These are phyloP conservation scores for Salvelinus fontinalis DNA, from an alignment of 2,113 vertebrate genomes.

Conservation along the genomic window DNA sequence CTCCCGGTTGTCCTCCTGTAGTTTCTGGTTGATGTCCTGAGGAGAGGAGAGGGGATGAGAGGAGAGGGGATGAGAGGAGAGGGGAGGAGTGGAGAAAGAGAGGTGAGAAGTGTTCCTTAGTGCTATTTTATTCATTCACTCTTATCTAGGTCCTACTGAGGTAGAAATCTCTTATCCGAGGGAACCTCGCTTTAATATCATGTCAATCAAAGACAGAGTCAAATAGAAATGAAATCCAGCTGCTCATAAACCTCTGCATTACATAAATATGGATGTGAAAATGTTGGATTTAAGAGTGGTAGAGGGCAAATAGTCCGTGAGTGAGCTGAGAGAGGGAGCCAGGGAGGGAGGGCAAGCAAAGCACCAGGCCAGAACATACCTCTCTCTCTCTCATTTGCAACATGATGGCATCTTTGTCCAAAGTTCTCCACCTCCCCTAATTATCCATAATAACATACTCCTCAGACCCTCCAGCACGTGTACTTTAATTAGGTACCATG, in stretches of 20 bases:
- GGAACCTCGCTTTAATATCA: too few species aligned
- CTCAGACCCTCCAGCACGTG: background rate
- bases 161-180: background rate
- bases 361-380: too few species aligned
- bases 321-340: background rate
- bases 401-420: conserved; percentile 19
- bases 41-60: too few species aligned
- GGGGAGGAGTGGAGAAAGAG: background rate
- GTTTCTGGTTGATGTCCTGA: conserved; percentile 96
- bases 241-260: too few species aligned
- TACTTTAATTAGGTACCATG: conserved; percentile 55
- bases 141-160: background rate
- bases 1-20: conserved; percentile 97
- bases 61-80: too few species aligned
- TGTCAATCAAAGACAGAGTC: too few species aligned
- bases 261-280: background rate
- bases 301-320: conserved; percentile 19
- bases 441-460: background rate
- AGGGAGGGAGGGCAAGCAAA: background rate
- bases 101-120: background rate
- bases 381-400: conserved; percentile 25
- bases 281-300: background rate
- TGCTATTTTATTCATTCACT: too few species aligned
- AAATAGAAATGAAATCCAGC: too few species aligned
- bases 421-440: too few species aligned